Base-by-base conservation (phyloP, 2,797 vertebrate species). In the Anniella stebbinsi region DNA sequence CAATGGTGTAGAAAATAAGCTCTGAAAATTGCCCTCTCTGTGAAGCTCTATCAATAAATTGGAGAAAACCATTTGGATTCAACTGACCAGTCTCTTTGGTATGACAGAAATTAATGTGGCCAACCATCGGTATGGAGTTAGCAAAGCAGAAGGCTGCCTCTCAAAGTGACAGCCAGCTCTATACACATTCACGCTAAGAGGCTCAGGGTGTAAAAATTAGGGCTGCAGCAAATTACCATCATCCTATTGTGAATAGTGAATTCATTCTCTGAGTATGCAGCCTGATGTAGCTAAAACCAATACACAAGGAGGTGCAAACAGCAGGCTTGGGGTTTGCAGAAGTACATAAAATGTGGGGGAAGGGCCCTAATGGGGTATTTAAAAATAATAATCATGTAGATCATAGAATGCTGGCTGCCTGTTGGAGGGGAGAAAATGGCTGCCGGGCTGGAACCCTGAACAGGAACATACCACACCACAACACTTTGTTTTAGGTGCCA, bases 1-100 rank as follows among this genome's bases (percentile, higher is more conserved):
- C 97, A 97, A 96, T 97, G 96, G 96, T 96, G 96, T 96, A 95
- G 97, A 97, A 97, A 97, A 97, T 97, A 97, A 97, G 97, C 95
- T 97, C 95, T 95, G 94, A 94, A 96, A 97, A 97, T 94, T 97
- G 96, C 95, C 94, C 95, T 96, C 80, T 8, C 97, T 93, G 86
- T 88, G 84, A 96, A 96, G 96, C 1, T 30, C 92, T 97, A 95
- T 97, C 96, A 96, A 80, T 95, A 97, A 96, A 94, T 91, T 94
- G 96, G 95, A 96, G 95, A 95, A 96, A 90, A 90, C 96, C 10
- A 17, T 96, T 97, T 95, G 95, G 94, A 95, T 94, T 93, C 95
- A 94, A 95, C 94, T 97, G 97, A 95, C 97, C 95, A 92, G 77
- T 94, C 92, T 88, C 93, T 95, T 94, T 82, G 85, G 82, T 67